Percentiles rank a stretch among this genome's conserved stretches.
Evolutionary conservation across 1,140 invertebrate species (phyloP).

Genomic region (Drosophila baimaii): DNA sequence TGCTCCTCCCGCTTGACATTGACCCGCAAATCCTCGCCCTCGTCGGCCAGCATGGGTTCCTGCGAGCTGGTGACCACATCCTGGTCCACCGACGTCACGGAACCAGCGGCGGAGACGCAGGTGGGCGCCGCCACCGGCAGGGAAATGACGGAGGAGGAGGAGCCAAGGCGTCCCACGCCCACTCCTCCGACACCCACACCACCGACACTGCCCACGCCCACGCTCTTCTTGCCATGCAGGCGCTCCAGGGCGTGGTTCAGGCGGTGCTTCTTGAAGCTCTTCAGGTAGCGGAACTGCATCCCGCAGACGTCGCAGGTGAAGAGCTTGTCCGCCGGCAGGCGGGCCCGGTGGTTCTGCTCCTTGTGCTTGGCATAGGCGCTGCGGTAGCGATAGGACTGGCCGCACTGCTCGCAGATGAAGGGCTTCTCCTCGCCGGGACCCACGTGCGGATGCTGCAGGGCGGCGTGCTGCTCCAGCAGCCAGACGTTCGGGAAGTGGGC

Average conservation of each 20-base stretch:
- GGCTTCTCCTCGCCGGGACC: constrained; percentile 91
- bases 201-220: constrained; percentile 44
- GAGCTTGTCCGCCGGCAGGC: constrained; percentile 93
- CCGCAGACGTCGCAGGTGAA: constrained; percentile 95
- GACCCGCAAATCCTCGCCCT: constrained; percentile 76
- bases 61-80: constrained; percentile 91
- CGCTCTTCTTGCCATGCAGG: constrained; percentile 87
- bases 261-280: constrained; percentile 95
- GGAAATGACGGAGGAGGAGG: neutral
- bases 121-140: constrained; percentile 20
- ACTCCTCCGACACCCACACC: constrained; percentile 27
- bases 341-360: constrained; percentile 93
- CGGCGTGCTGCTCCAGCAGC: constrained; percentile 92
- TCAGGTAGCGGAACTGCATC: constrained; percentile 94
- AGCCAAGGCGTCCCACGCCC: constrained; percentile 23
- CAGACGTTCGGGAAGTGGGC: constrained; percentile 92
- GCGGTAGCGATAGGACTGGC: constrained; percentile 94
- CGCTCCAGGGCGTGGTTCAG: constrained; percentile 93
- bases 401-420: constrained; percentile 96
- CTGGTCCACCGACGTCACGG: constrained; percentile 68
- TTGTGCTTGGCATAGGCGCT: constrained; percentile 95
- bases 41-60: constrained; percentile 86
- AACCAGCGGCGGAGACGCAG: constrained; percentile 5
- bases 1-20: constrained; percentile 73
- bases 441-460: constrained; percentile 89